Percentiles rank a stretch among this genome's conserved stretches.
Evolutionary conservation across 2,113 vertebrate species (phyloP).

Genomic region (Corythornis vintsioides): DNA sequence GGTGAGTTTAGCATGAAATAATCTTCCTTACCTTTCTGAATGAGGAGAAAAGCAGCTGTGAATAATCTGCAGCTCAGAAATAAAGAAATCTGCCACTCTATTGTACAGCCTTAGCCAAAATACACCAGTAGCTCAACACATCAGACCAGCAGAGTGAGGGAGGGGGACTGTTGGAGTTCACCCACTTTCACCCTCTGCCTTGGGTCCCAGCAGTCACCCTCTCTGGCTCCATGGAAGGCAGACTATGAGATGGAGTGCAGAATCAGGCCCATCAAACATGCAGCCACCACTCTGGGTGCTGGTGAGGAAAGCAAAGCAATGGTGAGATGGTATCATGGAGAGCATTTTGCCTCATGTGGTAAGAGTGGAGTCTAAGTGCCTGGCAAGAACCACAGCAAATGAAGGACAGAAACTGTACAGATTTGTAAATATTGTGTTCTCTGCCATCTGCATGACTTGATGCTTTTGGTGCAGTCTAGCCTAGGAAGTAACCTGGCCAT

Average conservation of each 20-base stretch:
- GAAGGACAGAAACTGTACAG: constrained; percentile 48
- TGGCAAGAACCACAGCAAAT: constrained; percentile 5
- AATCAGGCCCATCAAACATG: neutral
- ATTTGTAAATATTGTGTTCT: constrained; percentile 62
- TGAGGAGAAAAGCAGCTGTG: neutral
- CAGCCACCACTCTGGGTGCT: neutral
- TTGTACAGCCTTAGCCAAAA: constrained; percentile 11
- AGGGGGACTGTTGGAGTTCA: neutral
- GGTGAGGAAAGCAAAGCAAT: neutral
- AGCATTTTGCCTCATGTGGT: neutral
- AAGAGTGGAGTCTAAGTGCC: neutral
- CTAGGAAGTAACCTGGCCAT: constrained; percentile 35
- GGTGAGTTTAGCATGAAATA: neutral
- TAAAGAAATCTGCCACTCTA: neutral
- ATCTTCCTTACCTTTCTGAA: neutral
- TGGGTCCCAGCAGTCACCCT: neutral
- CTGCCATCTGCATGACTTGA: constrained; percentile 52
- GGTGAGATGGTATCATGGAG: neutral
- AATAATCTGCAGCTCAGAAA: constrained; percentile 37
- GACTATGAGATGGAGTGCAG: neutral
- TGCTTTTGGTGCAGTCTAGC: constrained; percentile 47
- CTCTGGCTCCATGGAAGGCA: neutral
- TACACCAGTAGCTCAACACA: neutral
- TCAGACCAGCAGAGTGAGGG: neutral
- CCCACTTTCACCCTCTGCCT: neutral